Evolutionary conservation across 2,797 vertebrate species (phyloP).

Genomic region (Ptychadena robeensis): DNA sequence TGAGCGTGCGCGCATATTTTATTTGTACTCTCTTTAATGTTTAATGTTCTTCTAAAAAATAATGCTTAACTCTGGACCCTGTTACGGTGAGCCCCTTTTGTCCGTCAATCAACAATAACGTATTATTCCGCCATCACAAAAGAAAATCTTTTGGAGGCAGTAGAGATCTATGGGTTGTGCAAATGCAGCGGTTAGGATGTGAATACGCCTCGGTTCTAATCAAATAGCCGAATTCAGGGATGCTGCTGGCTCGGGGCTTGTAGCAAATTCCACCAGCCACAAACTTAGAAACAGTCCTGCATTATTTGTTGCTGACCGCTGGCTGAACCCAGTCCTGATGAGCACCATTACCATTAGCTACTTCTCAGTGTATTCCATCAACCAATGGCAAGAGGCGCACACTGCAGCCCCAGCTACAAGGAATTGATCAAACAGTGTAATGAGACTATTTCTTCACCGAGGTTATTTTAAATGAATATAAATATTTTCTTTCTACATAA

Average conservation of each 20-base stretch:
- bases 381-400: slow-evolving; percentile 79
- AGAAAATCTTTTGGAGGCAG: slow-evolving; percentile 77
- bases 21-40: not conserved
- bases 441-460: slow-evolving; percentile 83
- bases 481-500: slow-evolving; percentile 90
- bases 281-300: slow-evolving; percentile 87
- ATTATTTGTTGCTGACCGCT: slow-evolving; percentile 88
- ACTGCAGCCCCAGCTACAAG: slow-evolving; percentile 79
- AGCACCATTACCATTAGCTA: slow-evolving; percentile 85
- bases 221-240: slow-evolving; percentile 84
- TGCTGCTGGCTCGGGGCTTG: slow-evolving; percentile 82
- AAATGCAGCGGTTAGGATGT: slow-evolving; percentile 85
- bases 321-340: slow-evolving; percentile 86
- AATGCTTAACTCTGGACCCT: not conserved
- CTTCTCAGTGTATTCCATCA: slow-evolving; percentile 83
- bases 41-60: not conserved
- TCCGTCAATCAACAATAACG: slow-evolving; percentile 76
- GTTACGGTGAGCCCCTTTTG: slow-evolving; percentile 75
- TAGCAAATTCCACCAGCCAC: slow-evolving; percentile 86
- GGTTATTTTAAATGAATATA: slow-evolving; percentile 87
- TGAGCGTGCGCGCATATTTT: not conserved
- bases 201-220: slow-evolving; percentile 84
- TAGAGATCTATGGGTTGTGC: slow-evolving; percentile 77
- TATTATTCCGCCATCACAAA: slow-evolving; percentile 80
- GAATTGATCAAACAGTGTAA: slow-evolving; percentile 85